Evolutionary conservation across 2,113 vertebrate species (phyloP), one percentile per base, ranked within the genome.

Genomic region (Paramormyrops kingsleyae): DNA sequence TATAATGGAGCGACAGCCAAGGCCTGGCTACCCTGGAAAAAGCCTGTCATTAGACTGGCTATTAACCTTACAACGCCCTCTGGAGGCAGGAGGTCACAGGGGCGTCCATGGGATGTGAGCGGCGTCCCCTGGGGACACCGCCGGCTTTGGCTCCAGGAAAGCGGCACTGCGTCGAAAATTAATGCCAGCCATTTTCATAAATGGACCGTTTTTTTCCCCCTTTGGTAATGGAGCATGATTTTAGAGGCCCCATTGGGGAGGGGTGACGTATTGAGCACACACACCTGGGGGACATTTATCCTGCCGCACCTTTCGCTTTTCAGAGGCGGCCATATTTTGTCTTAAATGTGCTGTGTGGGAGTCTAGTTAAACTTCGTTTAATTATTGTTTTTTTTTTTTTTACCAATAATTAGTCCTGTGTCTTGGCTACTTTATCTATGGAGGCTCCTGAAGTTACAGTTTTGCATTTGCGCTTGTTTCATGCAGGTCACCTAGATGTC

Each of bases 211-310:
- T 90, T 91, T 49, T 70, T 9, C 19, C 88, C 88, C 27, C 89
- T 84, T 86, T 80, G 89, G 91, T 93, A 93, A 93, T 93, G 92
- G 90, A 92, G 83, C 87, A 91, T 53, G 90, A 91, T 92, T 93
- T 92, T 92, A 92, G 92, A 90, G 77, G 89, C 83, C 88, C 85
- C 88, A 50, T 62, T 83, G n/a, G 83, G 88, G 87, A 92, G 89
- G 87, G 89, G 85, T 56, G 80, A 88, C 89, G 87, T 88, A 88
- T 66, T 89, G 89, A 66, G 88, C 42, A 19, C 42, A 87, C 83
- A 92, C 91, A 89, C 91, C 77, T 74, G 92, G 91, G 92, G 92
- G 87, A 89, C 56, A 53, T 88, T 90, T 53, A 59, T 74, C 83
- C 91, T 66, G 74, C 31, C 2, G 83, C 19, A 10, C 42, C 42